Evolutionary conservation across 37 sponge, comb jelly and placozoan species (phyloP), one percentile per base, ranked within the genome.

Genomic region (Beroe ovata): DNA sequence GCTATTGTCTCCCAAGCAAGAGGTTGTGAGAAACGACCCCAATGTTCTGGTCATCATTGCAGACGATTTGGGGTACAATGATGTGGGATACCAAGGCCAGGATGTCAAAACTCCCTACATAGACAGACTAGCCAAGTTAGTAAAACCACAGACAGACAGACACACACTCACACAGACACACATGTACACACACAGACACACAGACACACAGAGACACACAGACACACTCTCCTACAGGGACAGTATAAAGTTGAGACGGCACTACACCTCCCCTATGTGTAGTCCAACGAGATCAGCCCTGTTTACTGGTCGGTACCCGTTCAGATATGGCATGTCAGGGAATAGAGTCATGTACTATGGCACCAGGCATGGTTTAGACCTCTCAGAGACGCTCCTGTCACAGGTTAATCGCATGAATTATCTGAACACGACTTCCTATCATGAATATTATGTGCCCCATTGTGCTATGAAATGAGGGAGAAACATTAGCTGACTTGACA

Each of bases 31-130:
- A 4, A 71, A 21, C 38, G 38, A 35, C 3, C 71, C 71, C 20
- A 71, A 71, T 38, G 34, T 71, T 4, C 38, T 71, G 34, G 38
- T 77, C 22, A 35, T 77, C 23, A 77, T 77, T 33, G 84, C 84
- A 41, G 84, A 77, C 28, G 84, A 77, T 25, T 29, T 77, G 84
- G 84, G 84, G 41, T 77, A 77, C 84, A 77, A 77, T 25, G 84
- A 77, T 20, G 28, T 77, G 28, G 84, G 84, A 1, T 77, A 77
- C 33, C 54, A 42, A 23, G 54, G 54, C 3, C 42, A 38, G 18
- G 84, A 77, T 25, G 41, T 77, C n/a, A 77, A 40, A 35, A 77
- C 84, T 40, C 84, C 84, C 54, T 77, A 77, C 84, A 77, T 77
- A 0, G 84, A 77, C 54, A 38, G 54, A 41, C 38, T 38, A 77